Evolutionary conservation across 1,140 invertebrate species (phyloP), one percentile per base, ranked within the genome.

Genomic region (Tetragonula clypearis): DNA sequence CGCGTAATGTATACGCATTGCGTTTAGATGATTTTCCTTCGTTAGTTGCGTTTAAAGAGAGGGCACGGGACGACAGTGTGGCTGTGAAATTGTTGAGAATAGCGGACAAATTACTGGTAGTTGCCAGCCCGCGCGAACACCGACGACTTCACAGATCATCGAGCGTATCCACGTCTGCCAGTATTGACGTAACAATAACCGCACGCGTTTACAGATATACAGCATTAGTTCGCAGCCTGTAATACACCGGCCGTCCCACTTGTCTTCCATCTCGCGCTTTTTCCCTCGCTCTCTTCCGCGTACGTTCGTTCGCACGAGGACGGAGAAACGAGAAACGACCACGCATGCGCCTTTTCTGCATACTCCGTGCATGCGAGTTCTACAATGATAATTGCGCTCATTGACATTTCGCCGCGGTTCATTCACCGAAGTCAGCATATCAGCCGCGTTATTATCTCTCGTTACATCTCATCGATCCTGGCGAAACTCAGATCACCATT

Each of bases 401-500:
- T 92, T 93, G 91, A 91, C 91, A 92, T 94, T 93, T 93, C 93
- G 93, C 91, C 90, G 75, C 88, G 90, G 92, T 92, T 93, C 93
- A 93, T 94, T 93, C 92, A 94, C 90, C 90, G 90, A 87, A 84
- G 74, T 66, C 86, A 79, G 81, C 86, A 21, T n/a, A 14, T 87
- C 89, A 82, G 83, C 86, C 65, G 77, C 73, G 56, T 56, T 49
- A 49, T 49, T 49, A 53, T 78, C 84, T 66, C 82, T 82, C 73
- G 71, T 80, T 86, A 69, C 85, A 71, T 78, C 73, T 82, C 83
- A 68, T 68, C 62, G 80, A 74, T 84, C 79, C 78, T 41, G 49
- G 35, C 49, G n/a, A 6, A 35, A 71, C 21, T 21, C 41, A 6
- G 41, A 55, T 84, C 35, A 72, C 69, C 82, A 79, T 56, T 73